Evolutionary conservation across 2,797 vertebrate species (phyloP), one percentile per base, ranked within the genome.

Genomic region (Pangasius sanitwongsei): DNA sequence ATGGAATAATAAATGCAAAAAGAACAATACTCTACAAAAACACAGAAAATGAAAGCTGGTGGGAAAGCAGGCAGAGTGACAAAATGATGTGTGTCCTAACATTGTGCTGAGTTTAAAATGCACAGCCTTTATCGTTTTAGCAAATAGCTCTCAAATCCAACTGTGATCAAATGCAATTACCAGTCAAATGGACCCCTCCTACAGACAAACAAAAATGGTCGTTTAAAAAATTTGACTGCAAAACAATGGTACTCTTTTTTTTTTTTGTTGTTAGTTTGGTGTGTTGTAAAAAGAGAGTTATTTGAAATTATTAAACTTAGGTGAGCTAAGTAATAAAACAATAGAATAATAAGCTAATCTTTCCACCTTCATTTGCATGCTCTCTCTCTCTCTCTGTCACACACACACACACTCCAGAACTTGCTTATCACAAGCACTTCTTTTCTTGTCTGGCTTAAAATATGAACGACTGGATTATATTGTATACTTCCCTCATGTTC

Each of bases 1-100:
- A 87, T 86, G 85, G 20, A 84, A 53, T 77, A 37, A 55, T 63
- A 28, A 78, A 83, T 57, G 67, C 18, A 61, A 23, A 61, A 61
- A 61, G 7, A 75, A 44, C 5, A 31, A 53, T 44, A 44, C 4
- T 44, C 41, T 6, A 6, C 8, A 77, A 50, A 77, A 13, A 25
- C 7, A 28, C 15, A n/a, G 44, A n/a, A 9, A 41, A 20, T 72
- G 6, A 20, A 41, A 72, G 34, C 69, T 41, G 34, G 7, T 72
- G 7, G 15, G 69, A 72, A 72, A 23, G 34, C 41, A 72, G 25
- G 23, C 11, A 48, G 3, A 15, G 15, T 18, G 48, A 55, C 44
- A 78, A 31, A 25, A 25, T 23, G 8, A 0, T 50, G 11, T 74
- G 18, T 74, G 72, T 12, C 37, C 41, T 77, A 28, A 50, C 28